Conservation (phyloP, 2,113 vertebrate species). For the Scophthalmus maximus region DNA sequence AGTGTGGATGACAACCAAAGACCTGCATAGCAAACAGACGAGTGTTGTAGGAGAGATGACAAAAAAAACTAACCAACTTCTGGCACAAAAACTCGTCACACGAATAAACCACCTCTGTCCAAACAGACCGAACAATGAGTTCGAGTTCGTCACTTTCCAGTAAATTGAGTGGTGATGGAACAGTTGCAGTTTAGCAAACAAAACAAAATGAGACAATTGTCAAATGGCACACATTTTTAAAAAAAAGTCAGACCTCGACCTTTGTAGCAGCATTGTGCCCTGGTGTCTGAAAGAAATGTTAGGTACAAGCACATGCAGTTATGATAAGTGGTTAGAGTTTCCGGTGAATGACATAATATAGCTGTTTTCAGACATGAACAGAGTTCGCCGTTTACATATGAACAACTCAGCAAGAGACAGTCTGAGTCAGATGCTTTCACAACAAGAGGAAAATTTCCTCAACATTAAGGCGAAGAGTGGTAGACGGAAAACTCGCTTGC, state of each 20-base stretch:
- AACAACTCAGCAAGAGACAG: too few species aligned
- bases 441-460: too few species aligned
- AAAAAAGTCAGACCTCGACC: slow-evolving; percentile 62
- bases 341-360: too few species aligned
- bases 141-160: neutral
- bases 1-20: neutral
- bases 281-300: slow-evolving; percentile 81
- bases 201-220: slow-evolving; percentile 19
- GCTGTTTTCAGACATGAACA: too few species aligned
- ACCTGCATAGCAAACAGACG: slow-evolving; percentile 31
- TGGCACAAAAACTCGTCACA: neutral
- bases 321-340: slow-evolving; percentile 9
- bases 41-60: neutral
- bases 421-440: too few species aligned
- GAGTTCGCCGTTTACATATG: too few species aligned
- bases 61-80: neutral
- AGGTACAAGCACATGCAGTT: slow-evolving; percentile 60
- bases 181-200: slow-evolving; percentile 16
- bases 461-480: too few species aligned
- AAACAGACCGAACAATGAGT: neutral
- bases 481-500: too few species aligned
- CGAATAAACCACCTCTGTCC: neutral
- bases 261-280: slow-evolving; percentile 63
- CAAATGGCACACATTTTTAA: slow-evolving; percentile 60
- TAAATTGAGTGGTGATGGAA: neutral